Percentiles rank a stretch among this genome's conserved stretches.
Evolutionary conservation across 2,113 vertebrate genomes (phyloP).

Genomic region (Cottus gobio): DNA sequence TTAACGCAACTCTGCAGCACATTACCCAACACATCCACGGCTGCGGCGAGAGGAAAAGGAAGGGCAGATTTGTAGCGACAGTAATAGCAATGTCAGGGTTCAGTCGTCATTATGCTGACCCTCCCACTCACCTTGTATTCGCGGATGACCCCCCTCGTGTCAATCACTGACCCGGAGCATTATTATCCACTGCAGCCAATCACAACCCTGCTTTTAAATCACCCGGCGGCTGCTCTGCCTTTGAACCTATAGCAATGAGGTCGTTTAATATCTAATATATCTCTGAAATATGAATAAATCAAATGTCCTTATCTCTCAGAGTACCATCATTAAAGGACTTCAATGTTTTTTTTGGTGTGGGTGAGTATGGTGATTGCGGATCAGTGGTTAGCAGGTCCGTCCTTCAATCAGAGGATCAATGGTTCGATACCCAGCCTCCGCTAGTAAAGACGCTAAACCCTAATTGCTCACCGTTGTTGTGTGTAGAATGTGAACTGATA

Average conservation of each 20-base stretch:
- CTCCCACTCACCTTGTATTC: conserved; percentile 67
- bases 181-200: conserved; percentile 58
- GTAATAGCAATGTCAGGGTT: conserved; percentile 45
- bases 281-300: conserved; percentile 53
- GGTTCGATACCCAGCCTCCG: too few relatives aligned
- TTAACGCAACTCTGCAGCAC: conserved; percentile 54
- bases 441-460: too few relatives aligned
- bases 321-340: neutral
- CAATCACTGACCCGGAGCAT: conserved; percentile 49
- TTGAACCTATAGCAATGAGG: conserved; percentile 61
- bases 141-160: conserved; percentile 44
- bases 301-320: conserved; percentile 24
- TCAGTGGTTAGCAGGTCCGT: too few relatives aligned
- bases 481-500: too few relatives aligned
- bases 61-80: conserved; percentile 20
- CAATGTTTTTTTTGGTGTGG: neutral
- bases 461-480: too few relatives aligned
- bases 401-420: too few relatives aligned
- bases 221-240: conserved; percentile 43
- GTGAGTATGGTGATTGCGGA: too few relatives aligned
- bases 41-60: conserved; percentile 29
- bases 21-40: conserved; percentile 44
- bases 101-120: conserved; percentile 57
- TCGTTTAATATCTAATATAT: conserved; percentile 45
- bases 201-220: conserved; percentile 51